A percentile compares a stretch with the other conserved stretches of the same genome.
These are phyloP conservation scores for Spondyliosoma cantharus DNA, from an alignment of 2,797 vertebrate species.

Conservation along the genomic window DNA sequence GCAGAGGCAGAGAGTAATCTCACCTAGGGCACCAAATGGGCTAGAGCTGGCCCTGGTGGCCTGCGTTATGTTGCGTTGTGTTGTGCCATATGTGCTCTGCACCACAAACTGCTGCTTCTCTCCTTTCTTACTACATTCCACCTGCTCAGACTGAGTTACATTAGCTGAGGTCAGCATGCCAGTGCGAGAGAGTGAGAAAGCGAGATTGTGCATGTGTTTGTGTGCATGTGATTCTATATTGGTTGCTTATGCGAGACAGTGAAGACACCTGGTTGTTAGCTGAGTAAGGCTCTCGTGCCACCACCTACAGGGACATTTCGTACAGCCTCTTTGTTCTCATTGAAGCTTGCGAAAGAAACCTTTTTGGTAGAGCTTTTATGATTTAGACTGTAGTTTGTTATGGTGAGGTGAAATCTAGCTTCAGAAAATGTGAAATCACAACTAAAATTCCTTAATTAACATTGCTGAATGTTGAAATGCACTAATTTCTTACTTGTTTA, in stretches of 20 bases:
- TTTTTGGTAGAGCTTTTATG: background rate
- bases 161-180: conserved; percentile 23
- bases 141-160: conserved; percentile 29
- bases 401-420: background rate
- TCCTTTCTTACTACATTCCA: conserved; percentile 45
- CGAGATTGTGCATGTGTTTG: background rate
- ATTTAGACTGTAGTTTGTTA: background rate
- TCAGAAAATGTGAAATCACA: background rate
- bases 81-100: conserved; percentile 14
- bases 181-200: background rate
- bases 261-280: conserved; percentile 20
- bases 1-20: too few relatives aligned
- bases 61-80: conserved; percentile 17
- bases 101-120: conserved; percentile 28
- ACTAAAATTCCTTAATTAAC: too few relatives aligned
- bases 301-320: conserved; percentile 7
- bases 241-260: background rate
- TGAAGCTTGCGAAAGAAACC: background rate
- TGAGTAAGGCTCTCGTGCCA: conserved; percentile 17
- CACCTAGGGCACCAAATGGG: too few relatives aligned
- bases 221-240: background rate
- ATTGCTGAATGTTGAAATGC: too few relatives aligned
- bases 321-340: conserved; percentile 5
- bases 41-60: too few relatives aligned
- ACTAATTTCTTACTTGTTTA: too few relatives aligned